A percentile compares a stretch with the other conserved stretches of the same genome.
Evolutionary conservation across 2,888 invertebrate species (phyloP).

Genomic region (Nomada lathburiana): DNA sequence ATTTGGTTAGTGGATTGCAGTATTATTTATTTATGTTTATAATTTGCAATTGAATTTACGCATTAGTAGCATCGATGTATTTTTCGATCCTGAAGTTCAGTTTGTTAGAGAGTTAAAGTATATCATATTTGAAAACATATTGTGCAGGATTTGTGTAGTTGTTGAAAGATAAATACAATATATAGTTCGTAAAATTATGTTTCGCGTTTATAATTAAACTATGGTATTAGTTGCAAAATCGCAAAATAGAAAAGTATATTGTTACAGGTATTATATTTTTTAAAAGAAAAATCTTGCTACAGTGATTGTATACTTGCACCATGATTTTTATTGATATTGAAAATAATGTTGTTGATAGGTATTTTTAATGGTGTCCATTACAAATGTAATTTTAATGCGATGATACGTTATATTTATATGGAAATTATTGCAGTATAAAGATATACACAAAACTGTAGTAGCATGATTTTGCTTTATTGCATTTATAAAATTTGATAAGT

Average conservation of each 20-base stretch:
- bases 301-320: too few relatives aligned
- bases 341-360: background rate
- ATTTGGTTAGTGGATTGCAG: background rate
- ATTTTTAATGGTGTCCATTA: background rate
- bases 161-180: background rate
- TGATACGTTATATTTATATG: background rate
- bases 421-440: background rate
- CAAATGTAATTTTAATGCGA: background rate
- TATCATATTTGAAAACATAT: slow-evolving; percentile 33
- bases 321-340: too few relatives aligned
- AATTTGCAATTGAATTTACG: background rate
- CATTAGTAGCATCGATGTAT: background rate
- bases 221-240: background rate
- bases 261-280: too few relatives aligned
- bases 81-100: background rate
- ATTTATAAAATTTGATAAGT: background rate
- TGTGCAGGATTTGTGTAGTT: slow-evolving; percentile 3
- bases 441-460: background rate
- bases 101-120: background rate
- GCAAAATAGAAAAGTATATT: too few relatives aligned
- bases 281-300: too few relatives aligned
- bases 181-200: slow-evolving; percentile 7
- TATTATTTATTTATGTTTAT: background rate
- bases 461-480: background rate
- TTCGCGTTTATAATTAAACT: background rate